Percentiles rank a stretch among this genome's conserved stretches.
These are phyloP conservation scores for Zaprionus ornatus DNA, from an alignment of 1,140 invertebrate species.

Conservation along the genomic window DNA sequence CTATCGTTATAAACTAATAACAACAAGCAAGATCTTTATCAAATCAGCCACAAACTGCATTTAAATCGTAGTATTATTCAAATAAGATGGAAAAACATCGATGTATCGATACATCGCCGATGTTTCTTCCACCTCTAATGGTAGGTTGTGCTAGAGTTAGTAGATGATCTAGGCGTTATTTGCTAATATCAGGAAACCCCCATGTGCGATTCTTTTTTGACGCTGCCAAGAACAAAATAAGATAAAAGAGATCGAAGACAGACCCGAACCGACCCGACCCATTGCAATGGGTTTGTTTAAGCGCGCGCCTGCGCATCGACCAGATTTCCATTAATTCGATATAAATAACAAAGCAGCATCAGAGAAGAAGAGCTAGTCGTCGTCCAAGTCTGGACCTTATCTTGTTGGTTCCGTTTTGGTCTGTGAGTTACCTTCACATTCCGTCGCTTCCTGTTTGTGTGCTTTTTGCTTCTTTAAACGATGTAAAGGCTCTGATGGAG, in stretches of 20 bases:
- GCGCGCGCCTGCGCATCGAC: conserved; percentile 75
- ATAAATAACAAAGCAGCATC: conserved; percentile 30
- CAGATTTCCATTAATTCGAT: conserved; percentile 69
- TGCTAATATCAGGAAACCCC: conserved; percentile 45
- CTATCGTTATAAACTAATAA: too few species aligned
- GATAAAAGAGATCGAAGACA: conserved; percentile 35
- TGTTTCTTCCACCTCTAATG: too few species aligned
- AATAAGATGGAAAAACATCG: too few species aligned
- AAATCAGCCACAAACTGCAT: too few species aligned
- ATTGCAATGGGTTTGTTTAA: conserved; percentile 74
- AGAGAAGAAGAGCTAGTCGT: conserved; percentile 37
- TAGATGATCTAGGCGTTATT: conserved; percentile 1
- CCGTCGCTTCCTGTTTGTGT: conserved; percentile 79
- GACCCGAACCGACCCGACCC: conserved; percentile 9
- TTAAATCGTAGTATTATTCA: too few species aligned
- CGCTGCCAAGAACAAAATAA: conserved; percentile 46
- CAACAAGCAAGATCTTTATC: too few species aligned
- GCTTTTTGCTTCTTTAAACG: conserved; percentile 68
- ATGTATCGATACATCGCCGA: too few species aligned
- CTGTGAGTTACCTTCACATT: conserved; percentile 46
- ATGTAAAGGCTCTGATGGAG: conserved; percentile 16
- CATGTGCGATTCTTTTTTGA: conserved; percentile 62
- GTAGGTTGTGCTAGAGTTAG: background rate
- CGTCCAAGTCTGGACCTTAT: conserved; percentile 58
- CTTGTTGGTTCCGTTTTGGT: conserved; percentile 74